Evolutionary conservation across 2,113 vertebrate species (phyloP).

Genomic region (Bufo bufo): DNA sequence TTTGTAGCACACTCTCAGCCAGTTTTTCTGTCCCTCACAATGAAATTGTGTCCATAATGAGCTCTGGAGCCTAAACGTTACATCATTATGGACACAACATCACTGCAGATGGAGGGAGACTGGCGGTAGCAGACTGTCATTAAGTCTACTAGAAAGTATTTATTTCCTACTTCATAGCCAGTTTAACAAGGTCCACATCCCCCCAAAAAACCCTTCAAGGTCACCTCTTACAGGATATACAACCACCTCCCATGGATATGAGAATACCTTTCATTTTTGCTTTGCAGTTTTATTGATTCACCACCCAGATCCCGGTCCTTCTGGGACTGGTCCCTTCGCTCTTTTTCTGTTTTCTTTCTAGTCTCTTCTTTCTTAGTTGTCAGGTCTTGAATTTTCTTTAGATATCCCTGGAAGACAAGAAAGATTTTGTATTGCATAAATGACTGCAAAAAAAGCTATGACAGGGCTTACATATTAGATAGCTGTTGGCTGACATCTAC

Average conservation of each 20-base stretch:
- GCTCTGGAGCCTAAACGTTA: too few species aligned
- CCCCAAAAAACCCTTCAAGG: neutral
- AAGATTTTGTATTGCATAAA: neutral
- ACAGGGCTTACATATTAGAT: too few species aligned
- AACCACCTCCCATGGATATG: neutral
- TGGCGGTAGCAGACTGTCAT: too few species aligned
- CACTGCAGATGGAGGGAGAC: too few species aligned
- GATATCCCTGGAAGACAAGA: slow-evolving; percentile 66
- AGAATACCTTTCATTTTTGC: slow-evolving; percentile 77
- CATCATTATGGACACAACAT: too few species aligned
- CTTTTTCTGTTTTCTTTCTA: slow-evolving; percentile 82
- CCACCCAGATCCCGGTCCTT: slow-evolving; percentile 82
- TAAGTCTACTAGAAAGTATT: too few species aligned
- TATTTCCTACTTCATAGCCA: neutral
- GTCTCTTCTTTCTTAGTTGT: slow-evolving; percentile 80
- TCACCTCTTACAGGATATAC: neutral
- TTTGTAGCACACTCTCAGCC: too few species aligned
- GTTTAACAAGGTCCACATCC: neutral
- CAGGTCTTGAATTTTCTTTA: slow-evolving; percentile 76
- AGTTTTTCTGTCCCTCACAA: too few species aligned
- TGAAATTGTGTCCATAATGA: too few species aligned
- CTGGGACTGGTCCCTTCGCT: slow-evolving; percentile 80
- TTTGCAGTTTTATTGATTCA: slow-evolving; percentile 79
- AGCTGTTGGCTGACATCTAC: too few species aligned
- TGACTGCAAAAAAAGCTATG: neutral